Evolutionary conservation across 2,888 invertebrate genomes (phyloP), one percentile per base, ranked within the genome.

Genomic region (Andrena flavipes): DNA sequence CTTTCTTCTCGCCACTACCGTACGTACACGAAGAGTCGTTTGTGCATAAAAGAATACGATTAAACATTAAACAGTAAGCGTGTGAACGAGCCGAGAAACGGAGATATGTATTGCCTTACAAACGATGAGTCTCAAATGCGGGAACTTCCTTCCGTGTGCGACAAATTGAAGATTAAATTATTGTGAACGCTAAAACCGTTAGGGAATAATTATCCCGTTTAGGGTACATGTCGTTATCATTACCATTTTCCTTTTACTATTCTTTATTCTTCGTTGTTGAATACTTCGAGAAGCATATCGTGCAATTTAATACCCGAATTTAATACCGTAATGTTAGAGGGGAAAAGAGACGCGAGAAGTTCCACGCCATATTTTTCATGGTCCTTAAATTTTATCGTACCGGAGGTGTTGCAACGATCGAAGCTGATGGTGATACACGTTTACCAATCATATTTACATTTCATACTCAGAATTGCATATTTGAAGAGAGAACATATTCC

Each of bases 401-500:
- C 35, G 26, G 42, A 51, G 29, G 8, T 16, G 35, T n/a, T 13
- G 29, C 60, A 70, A 70, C 59, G 60, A 65, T 35, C 70, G 76
- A 65, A 70, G 56, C 65, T 69, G 60, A 76, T 63, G 60, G 76
- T 65, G 64, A 76, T 60, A 71, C 65, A 70, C 77, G 67, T 77
- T 77, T 64, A 82, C 60, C 74, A 73, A 69, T 54, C 75, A 74
- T 23, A 56, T 26, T 75, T 84, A 67, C 71, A 72, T 68, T 75
- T 80, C 81, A 83, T 86, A 77, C 79, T 81, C 79, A 77, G 75
- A 82, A 70, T 74, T 77, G 76, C 79, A 77, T 82, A 77, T 62
- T 82, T 75, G 81, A 73, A 83, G 75, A 78, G 72, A 80, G 73
- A 84, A 82, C 72, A 83, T 81, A 88, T 88, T 88, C 86, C 84